phyloP scores from a whole-genome alignment of 2,113 vertebrate species.

The human region GRCh38 chr4:85770501-85771000 shows the following conservation, averaged over 20 bases:
- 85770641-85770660: conserved; percentile 51
- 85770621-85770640: conserved; percentile 17
- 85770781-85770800: background rate
- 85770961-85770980: background rate
- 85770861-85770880: background rate
- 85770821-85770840: background rate
- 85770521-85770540: conserved; percentile 16
- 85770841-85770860: background rate
- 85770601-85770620: background rate
- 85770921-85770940: background rate
- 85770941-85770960: background rate
- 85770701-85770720: conserved; percentile 18
- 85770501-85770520: conserved; percentile 35
- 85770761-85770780: background rate
- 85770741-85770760: conserved; percentile 6
- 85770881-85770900: background rate
- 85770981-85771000: conserved; percentile 12
- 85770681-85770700: background rate
- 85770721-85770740: background rate
- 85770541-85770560: background rate
- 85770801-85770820: background rate
- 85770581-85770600: conserved; percentile 55
- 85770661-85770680: conserved; percentile 1
- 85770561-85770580: conserved; percentile 53
- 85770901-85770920: background rate